Percentiles rank a stretch among this genome's conserved stretches.
These are phyloP conservation scores for Prosapia bicincta DNA, from an alignment of 2,888 invertebrate genomes.

Conservation along the genomic window DNA sequence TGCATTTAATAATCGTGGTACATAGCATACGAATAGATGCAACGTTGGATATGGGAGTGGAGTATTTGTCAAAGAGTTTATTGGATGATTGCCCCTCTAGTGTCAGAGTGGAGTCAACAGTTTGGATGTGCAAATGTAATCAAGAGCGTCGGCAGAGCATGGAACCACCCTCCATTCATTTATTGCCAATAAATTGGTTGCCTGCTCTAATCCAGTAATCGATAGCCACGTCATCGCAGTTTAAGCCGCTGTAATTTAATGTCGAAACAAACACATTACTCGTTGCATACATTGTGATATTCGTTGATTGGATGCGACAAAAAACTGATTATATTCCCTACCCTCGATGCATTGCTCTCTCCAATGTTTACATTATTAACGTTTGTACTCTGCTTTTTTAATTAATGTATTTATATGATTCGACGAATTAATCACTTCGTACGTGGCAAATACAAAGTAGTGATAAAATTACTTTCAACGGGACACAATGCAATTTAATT, in stretches of 20 bases:
- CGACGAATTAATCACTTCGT: not conserved
- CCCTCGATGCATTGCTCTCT: not conserved
- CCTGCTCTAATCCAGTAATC: not conserved
- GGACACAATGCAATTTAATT: too few relatives aligned
- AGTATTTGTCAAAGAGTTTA: not conserved
- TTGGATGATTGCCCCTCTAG: not conserved
- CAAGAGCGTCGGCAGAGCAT: not conserved
- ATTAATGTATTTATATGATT: not conserved
- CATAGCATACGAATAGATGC: too few relatives aligned
- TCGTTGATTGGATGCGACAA: not conserved
- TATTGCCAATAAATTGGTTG: slow-evolving; percentile 2
- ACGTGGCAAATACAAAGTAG: not conserved
- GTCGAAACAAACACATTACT: not conserved
- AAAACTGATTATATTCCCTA: not conserved
- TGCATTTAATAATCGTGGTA: too few relatives aligned
- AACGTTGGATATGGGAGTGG: too few relatives aligned
- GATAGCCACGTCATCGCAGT: not conserved
- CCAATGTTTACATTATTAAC: not conserved
- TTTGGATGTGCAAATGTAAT: not conserved
- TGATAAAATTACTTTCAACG: too few relatives aligned
- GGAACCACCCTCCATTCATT: not conserved
- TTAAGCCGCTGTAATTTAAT: not conserved
- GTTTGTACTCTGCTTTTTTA: not conserved
- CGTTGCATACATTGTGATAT: not conserved
- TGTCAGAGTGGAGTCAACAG: not conserved